Evolutionary conservation across 2,113 vertebrate species (phyloP), one percentile per base, ranked within the genome.

Genomic region (Mus spicilegus): DNA sequence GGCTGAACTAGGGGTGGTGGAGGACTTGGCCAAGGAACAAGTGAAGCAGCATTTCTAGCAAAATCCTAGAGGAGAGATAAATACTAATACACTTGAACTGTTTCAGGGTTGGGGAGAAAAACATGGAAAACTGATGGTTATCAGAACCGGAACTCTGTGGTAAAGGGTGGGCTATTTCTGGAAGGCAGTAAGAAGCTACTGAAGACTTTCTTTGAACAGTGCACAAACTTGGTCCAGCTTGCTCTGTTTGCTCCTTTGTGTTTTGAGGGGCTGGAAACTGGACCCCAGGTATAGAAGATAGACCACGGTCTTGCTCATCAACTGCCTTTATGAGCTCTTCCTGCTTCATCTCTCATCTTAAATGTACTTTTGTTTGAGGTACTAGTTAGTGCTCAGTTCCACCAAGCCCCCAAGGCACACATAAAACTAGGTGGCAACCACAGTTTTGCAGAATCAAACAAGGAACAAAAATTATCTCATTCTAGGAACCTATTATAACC

Each of bases 401-500:
- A 65, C 2, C 46, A 88, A 77, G 65, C 77, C 89, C 90, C 73
- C 65, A 7, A 92, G 88, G 58, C 70, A 80, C 56, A 77, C 42
- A 49, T 81, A 93, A 95, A 95, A 88, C 6, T 20, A 93, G 58
- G 78, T 67, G 80, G 61, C 19, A 67, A 17, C 39, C 20, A 65
- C 9, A 65, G 46, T 72, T 95, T 95, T 76, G 17, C 58, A 69
- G 46, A 86, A 39, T 36, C 70, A n/a, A 95, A 80, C n/a, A 78
- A 58, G 78, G 33, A 86, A 24, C 63, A 90, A 92, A 93, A 88
- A 67, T 84, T 28, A 46, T 42, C 70, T 87, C 20, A 49, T 93
- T 75, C 78, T 87, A 46, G 63, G 94, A 88, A 92, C n/a, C 75
- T 92, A 51, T 63, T 89, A 72, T 92, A 92, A 96, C 14, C 28